Conservation (phyloP, 2,888 invertebrate species). For the Torymus texanus region DNA sequence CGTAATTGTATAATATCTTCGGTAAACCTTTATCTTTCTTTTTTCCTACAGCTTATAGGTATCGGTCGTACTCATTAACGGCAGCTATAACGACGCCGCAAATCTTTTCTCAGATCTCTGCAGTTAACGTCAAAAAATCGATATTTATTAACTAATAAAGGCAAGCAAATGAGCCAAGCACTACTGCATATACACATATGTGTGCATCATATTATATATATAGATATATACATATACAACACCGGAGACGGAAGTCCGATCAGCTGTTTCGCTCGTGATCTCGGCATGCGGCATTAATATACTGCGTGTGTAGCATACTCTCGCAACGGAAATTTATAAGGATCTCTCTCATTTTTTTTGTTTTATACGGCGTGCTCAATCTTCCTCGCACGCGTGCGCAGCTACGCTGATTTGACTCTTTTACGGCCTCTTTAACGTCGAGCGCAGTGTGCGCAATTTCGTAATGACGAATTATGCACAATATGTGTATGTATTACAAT, state of each 20-base stretch:
- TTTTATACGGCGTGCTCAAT: neutral
- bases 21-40: too few relatives aligned
- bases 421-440: slow-evolving; percentile 24
- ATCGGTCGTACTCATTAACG: too few relatives aligned
- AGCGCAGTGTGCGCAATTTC: neutral
- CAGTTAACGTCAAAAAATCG: too few relatives aligned
- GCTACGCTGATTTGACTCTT: slow-evolving; percentile 33
- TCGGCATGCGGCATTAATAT: neutral
- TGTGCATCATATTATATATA: neutral
- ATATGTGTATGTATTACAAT: neutral
- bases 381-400: slow-evolving; percentile 2
- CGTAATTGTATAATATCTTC: too few relatives aligned
- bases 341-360: too few relatives aligned
- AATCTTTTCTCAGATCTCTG: too few relatives aligned
- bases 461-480: slow-evolving; percentile 4
- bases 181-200: neutral
- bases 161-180: neutral
- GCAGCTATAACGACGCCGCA: too few relatives aligned
- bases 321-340: too few relatives aligned
- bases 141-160: neutral
- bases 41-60: too few relatives aligned
- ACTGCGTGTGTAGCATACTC: neutral
- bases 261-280: slow-evolving; percentile 22
- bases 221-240: neutral
- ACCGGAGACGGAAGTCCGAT: neutral